Percentiles rank a stretch among this genome's conserved stretches.
Evolutionary conservation across 1,140 invertebrate genomes (phyloP).

Genomic region (Rhagoletis zephyria): DNA sequence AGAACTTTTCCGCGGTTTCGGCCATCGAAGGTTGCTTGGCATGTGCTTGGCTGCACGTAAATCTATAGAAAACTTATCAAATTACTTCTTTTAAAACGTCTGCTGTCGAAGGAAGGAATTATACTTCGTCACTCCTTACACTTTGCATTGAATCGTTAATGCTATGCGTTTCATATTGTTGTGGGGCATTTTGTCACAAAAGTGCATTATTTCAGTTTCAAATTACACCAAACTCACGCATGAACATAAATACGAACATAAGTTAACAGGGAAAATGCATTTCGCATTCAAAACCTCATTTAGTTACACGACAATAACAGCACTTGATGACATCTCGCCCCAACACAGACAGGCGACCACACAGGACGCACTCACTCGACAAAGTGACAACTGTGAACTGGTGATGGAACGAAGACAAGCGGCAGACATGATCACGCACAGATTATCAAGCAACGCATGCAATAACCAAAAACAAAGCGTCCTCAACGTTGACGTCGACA

Average conservation of each 20-base stretch:
- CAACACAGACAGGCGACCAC: slow-evolving; percentile 35
- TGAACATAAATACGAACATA: neutral
- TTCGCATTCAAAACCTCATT: slow-evolving; percentile 50
- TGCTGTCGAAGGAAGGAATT: no score
- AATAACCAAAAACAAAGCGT: neutral
- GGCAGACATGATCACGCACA: slow-evolving; percentile 37
- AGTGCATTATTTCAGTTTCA: neutral
- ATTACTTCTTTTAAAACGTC: no score
- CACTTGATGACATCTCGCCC: slow-evolving; percentile 34
- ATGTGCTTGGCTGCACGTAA: no score
- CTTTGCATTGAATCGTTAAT: no score
- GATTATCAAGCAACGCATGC: slow-evolving; percentile 12
- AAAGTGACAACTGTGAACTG: slow-evolving; percentile 22
- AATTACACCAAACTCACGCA: neutral
- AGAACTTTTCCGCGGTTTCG: no score
- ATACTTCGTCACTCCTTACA: no score
- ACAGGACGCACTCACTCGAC: slow-evolving; percentile 4
- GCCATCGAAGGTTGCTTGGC: no score
- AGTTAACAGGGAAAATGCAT: neutral
- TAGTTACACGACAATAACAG: slow-evolving; percentile 1
- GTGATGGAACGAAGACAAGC: slow-evolving; percentile 9
- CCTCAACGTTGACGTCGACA: no score
- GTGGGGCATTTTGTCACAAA: no score
- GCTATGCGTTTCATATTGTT: no score
- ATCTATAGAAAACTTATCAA: no score